These are phyloP conservation scores for Erannis defoliaria DNA, from an alignment of 2,888 invertebrate species.

Conservation along the genomic window DNA sequence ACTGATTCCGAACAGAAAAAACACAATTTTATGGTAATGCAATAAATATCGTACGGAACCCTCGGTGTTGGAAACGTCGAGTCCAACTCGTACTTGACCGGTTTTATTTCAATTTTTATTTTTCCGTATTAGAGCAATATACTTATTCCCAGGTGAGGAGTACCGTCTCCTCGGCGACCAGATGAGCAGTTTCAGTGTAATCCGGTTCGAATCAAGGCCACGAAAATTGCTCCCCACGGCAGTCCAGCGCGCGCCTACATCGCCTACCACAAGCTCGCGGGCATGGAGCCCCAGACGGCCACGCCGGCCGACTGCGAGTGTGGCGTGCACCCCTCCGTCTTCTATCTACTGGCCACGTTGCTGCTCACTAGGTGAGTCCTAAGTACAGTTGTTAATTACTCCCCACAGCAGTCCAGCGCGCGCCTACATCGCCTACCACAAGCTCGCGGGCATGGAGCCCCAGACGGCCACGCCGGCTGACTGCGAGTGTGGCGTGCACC, in stretches of 20 bases:
- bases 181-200: constrained; percentile 78
- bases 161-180: constrained; percentile 72
- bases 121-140: neutral
- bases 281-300: constrained; percentile 82
- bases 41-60: no score
- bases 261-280: constrained; percentile 88
- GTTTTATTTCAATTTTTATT: no score
- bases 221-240: constrained; percentile 84
- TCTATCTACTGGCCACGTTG: constrained; percentile 88
- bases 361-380: constrained; percentile 77
- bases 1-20: no score
- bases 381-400: neutral
- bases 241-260: constrained; percentile 85
- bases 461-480: constrained; percentile 82
- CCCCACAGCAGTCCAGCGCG: neutral
- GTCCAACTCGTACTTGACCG: no score
- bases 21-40: no score
- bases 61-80: no score
- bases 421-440: constrained; percentile 88
- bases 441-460: constrained; percentile 85
- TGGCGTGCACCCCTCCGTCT: constrained; percentile 88
- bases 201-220: constrained; percentile 68
- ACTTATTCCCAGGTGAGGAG: constrained; percentile 65
- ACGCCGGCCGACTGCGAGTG: constrained; percentile 87
- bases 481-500: constrained; percentile 89